Percentiles rank a stretch among this genome's conserved stretches.
Evolutionary conservation across 2,888 invertebrate species (phyloP).

Genomic region (Asteroscopus sphinx): DNA sequence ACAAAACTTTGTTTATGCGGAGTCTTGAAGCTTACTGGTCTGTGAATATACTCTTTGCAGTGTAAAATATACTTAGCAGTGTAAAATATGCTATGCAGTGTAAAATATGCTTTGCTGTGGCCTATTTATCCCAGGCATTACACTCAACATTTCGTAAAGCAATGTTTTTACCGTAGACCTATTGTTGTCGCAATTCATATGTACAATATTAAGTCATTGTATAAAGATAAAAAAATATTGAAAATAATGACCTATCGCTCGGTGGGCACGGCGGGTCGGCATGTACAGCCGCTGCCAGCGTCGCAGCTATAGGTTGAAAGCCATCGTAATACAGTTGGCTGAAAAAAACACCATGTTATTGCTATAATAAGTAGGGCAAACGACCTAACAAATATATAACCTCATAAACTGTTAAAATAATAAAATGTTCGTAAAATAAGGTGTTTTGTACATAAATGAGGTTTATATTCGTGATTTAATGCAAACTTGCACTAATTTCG

Average conservation of each 20-base stretch:
- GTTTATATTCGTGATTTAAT: neutral
- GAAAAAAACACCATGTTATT: constrained; percentile 34
- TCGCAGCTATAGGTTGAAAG: constrained; percentile 97
- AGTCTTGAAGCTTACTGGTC: too few relatives aligned
- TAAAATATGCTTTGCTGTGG: too few relatives aligned
- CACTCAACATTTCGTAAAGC: too few relatives aligned
- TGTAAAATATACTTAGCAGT: too few relatives aligned
- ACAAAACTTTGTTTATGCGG: too few relatives aligned
- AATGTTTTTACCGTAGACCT: too few relatives aligned
- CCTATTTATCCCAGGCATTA: too few relatives aligned
- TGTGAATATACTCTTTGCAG: too few relatives aligned
- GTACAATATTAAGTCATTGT: neutral
- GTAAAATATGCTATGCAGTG: too few relatives aligned
- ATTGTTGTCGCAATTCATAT: too few relatives aligned
- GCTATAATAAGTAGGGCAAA: neutral
- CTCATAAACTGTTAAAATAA: neutral
- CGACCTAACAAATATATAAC: constrained; percentile 31
- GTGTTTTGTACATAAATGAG: neutral
- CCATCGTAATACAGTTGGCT: constrained; percentile 99
- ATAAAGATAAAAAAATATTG: neutral
- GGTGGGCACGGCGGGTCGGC: constrained; percentile 98
- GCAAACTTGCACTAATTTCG: neutral
- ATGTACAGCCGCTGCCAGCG: constrained; percentile 95
- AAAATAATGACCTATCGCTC: constrained; percentile 93
- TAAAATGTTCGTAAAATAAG: neutral